These are phyloP conservation scores for Thamnaconus septentrionalis DNA, from an alignment of 2,113 vertebrate species.

Conservation along the genomic window DNA sequence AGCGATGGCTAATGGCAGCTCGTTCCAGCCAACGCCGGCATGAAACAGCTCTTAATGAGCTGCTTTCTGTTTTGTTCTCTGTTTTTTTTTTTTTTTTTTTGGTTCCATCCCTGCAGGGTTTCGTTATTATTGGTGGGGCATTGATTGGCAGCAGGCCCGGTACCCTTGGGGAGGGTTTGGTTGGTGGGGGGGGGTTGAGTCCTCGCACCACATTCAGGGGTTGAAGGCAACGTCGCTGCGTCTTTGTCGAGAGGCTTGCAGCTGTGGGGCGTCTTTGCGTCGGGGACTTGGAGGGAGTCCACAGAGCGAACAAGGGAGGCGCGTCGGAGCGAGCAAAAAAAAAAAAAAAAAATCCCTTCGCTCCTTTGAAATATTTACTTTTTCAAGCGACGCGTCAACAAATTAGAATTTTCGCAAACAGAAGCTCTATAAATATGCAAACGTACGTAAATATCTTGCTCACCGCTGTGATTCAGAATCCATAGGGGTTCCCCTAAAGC, in stretches of 20 bases:
- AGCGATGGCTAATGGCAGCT: constrained; percentile 62
- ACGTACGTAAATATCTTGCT: no score
- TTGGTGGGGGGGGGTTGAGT: no score
- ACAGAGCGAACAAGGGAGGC: background rate
- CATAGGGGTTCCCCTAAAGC: no score
- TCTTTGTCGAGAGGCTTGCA: constrained; percentile 46
- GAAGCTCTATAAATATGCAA: background rate
- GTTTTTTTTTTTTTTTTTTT: constrained; percentile 10
- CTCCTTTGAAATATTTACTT: background rate
- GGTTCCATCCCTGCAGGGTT: constrained; percentile 18
- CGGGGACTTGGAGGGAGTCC: background rate
- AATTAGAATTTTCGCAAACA: background rate
- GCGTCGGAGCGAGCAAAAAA: background rate
- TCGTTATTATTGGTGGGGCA: constrained; percentile 60
- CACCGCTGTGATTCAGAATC: no score
- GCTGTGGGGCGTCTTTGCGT: constrained; percentile 34
- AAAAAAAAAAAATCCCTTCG: background rate
- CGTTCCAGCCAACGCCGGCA: constrained; percentile 60
- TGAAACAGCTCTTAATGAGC: constrained; percentile 70
- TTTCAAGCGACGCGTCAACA: background rate
- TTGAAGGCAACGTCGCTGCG: constrained; percentile 38
- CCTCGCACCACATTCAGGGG: constrained; percentile 36
- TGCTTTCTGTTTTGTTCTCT: constrained; percentile 58
- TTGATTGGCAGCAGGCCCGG: constrained; percentile 64
- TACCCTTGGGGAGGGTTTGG: constrained; percentile 20